Base-by-base conservation (phyloP, 2,888 invertebrate species). In the Caenorhabditis panamensis region DNA sequence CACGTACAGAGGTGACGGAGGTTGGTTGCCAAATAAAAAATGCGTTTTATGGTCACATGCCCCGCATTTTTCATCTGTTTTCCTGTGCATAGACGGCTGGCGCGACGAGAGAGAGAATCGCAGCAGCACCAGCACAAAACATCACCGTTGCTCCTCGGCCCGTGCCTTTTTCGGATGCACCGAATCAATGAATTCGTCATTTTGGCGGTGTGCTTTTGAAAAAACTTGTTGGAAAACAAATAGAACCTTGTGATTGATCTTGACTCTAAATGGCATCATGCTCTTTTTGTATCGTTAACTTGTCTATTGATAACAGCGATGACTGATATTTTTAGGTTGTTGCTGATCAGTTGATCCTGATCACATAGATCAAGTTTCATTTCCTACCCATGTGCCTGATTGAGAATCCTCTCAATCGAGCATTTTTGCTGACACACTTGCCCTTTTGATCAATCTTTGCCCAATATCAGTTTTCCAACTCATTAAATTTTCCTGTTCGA, bases 1-100 rank as follows among this genome's bases (percentile, higher is more conserved):
- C 36, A 36, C 11, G 2, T 3, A 41, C 13, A 41, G 41, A 5
- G 24, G 24, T 51, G 31, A 18, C 49, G 49, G 58, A 58, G 41
- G 59, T 28, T 26, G 49, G 69, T 58, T 36, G 28, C 63, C 56
- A 56, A 72, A 72, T 56, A 72, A 72, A 72, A 62, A 63, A 63
- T 72, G 62, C 63, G 54, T 72, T 62, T 72, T 63, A 56, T 72
- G 72, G 63, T 72, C 72, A 64, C 72, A 58, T 64, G 72, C 56
- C 72, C 72, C 72, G 72, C 72, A 72, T 64, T 72, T 71, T 72
- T 72, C 77, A 77, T 77, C 77, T 69, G 69, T 77, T 77, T 77
- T 69, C 53, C 64, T 69, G 69, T 76, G 53, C 66, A 61, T 59
- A 64, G 58, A 73, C 58, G 61, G 66, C n/a, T n/a, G 26, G 61